Base-by-base conservation (phyloP, 2,797 vertebrate genomes). In the Austrolebias charrua region DNA sequence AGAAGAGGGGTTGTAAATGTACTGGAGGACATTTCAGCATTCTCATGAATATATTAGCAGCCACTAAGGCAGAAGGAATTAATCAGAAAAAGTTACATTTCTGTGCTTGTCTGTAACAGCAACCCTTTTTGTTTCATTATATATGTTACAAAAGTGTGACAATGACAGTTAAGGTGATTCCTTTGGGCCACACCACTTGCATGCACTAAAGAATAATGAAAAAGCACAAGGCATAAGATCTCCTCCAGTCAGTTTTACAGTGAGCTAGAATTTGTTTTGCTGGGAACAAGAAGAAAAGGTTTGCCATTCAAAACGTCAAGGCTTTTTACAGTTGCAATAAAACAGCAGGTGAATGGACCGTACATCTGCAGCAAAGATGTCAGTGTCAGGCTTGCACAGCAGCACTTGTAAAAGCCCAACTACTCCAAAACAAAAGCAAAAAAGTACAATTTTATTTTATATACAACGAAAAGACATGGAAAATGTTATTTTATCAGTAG, bases 101-200 rank as follows among this genome's bases (percentile, higher is more conserved):
- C 64, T 46, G 56, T 80, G 63, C 79, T 52, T 69, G 60, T 31
- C 63, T 63, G 64, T 43, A 53, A 15, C 48, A 28, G 33, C 40
- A 53, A 18, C 33, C 59, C 54, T 51, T 48, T 74, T 71, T 64
- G 48, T 71, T 59, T 72, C 75, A 55, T 53, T 75, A 71, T 75
- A 28, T 64, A 45, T 78, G 64, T 80, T 66, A 67, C 51, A 42
- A 68, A 69, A 66, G 35, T 11, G 29, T 75, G 63, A 72, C 60
- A 76, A 62, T 79, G 54, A 70, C 50, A 85, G 75, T 69, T 42
- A 31, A 69, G 73, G 56, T 38, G 66, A 69, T 55, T 76, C 78
- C 76, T 78, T 13, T 43, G 69, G 64, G 79, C 71, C 55, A 24
- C 71, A 61, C 50, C 70, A 69, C 69, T 73, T 13, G 7, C 59